phyloP scores from a whole-genome alignment of 2,113 vertebrate genomes.

The Bagarius yarrelli region DNA sequence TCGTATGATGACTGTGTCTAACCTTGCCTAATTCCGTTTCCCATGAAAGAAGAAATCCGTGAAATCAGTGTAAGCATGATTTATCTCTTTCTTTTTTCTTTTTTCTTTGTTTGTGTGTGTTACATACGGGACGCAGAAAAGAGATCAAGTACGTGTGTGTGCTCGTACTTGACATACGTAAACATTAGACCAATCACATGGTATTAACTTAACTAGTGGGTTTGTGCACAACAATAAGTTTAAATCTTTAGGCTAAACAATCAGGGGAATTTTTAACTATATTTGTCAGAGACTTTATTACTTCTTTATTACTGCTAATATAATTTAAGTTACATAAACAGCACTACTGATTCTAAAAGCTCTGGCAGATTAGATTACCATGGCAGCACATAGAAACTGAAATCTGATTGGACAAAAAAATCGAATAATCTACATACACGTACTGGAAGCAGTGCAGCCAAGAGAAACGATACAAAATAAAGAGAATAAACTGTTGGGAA shows the following conservation, averaged over 20 bases:
- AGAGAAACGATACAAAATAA: too few species aligned
- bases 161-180: too few species aligned
- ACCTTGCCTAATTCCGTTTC: slow-evolving; percentile 61
- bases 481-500: too few species aligned
- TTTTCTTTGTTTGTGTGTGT: slow-evolving; percentile 43
- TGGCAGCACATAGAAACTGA: too few species aligned
- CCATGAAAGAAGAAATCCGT: slow-evolving; percentile 53
- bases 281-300: slow-evolving; percentile 7
- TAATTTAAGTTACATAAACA: too few species aligned
- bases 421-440: too few species aligned
- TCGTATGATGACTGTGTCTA: slow-evolving; percentile 48
- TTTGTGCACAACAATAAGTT: neutral
- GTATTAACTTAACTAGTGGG: neutral
- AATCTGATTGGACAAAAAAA: too few species aligned
- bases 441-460: too few species aligned
- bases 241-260: neutral
- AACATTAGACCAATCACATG: neutral
- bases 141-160: neutral
- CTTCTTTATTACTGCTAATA: too few species aligned
- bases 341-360: too few species aligned
- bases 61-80: slow-evolving; percentile 50
- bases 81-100: slow-evolving; percentile 10
- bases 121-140: slow-evolving; percentile 18
- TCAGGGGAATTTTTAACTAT: neutral
- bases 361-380: too few species aligned